Evolutionary conservation across 2,797 vertebrate species (phyloP), one percentile per base, ranked within the genome.

Genomic region (Eulemur rubriventer): DNA sequence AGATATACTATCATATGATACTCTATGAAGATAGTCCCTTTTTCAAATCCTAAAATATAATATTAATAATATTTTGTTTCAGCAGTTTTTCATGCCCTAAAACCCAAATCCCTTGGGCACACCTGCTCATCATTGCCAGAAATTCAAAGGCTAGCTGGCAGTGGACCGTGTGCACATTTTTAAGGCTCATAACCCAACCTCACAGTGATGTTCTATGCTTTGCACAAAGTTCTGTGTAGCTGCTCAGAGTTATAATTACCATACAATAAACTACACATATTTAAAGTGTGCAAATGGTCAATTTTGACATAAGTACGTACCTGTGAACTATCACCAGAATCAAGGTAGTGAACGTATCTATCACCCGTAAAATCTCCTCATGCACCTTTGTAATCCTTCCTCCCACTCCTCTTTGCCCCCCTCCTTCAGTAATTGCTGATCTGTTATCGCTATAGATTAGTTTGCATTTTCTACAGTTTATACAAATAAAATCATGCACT

Each of bases 71-170:
- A 85, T 61, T 89, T 96, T 59, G 59, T 41, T 91, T 92, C 80
- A 95, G 55, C 69, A 38, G 16, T 78, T 97, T 70, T 92, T 94
- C 59, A 87, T 43, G 55, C 2, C n/a, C 79, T 94, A 84, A 96
- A 96, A 78, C 8, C 48, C 33, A 69, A 94, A 95, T 55, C 20
- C 46, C 52, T 89, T 69, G 73, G 13, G 7, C 35, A 0, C 4
- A 79, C 35, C 70, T 79, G 79, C 8, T 50, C 48, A 41, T 82
- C 89, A 78, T 0, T 50, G 63, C 70, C 79, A 92, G 33, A 85
- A 43, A 87, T 24, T 61, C 48, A 30, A 94, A 89, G 84, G 84
- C 85, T 14, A 81, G 65, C n/a, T 86, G 81, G 90, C 59, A 96
- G 59, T 57, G 30, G 26, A 87, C 92, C 33, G 43, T 2, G 0